These are phyloP conservation scores for Karalla daura DNA, from an alignment of 2,797 vertebrate species.

Conservation along the genomic window DNA sequence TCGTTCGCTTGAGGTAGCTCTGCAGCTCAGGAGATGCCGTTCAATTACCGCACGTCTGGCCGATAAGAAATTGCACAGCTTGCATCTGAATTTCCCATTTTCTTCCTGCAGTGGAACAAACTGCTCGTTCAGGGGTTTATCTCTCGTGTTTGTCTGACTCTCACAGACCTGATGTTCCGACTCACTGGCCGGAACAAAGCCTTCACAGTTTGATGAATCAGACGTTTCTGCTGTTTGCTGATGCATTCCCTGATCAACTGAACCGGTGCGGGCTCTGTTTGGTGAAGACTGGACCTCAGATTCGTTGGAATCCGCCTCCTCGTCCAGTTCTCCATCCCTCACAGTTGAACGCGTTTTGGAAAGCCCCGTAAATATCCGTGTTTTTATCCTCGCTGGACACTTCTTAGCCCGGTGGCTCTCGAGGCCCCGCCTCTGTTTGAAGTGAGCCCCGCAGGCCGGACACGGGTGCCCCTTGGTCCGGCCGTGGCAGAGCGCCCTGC, in stretches of 20 bases:
- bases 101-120: constrained; percentile 17
- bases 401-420: constrained; percentile 89
- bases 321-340: constrained; percentile 12
- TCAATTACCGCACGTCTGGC: constrained; percentile 84
- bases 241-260: constrained; percentile 4
- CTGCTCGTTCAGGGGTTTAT: constrained; percentile 1
- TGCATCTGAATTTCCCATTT: constrained; percentile 87
- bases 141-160: constrained; percentile 1
- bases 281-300: neutral
- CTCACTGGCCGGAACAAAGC: neutral
- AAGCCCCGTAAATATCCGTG: constrained; percentile 53
- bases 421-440: constrained; percentile 92
- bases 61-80: constrained; percentile 86
- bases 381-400: constrained; percentile 82
- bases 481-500: constrained; percentile 81
- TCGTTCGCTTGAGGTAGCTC: constrained; percentile 35
- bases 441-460: constrained; percentile 86
- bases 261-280: constrained; percentile 6
- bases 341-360: constrained; percentile 4
- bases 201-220: neutral
- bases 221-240: constrained; percentile 16
- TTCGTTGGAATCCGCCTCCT: neutral
- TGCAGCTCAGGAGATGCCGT: constrained; percentile 81
- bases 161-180: neutral
- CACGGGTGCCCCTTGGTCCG: constrained; percentile 82